Conservation (phyloP, 2,888 invertebrate genomes). For the Empis livida region DNA sequence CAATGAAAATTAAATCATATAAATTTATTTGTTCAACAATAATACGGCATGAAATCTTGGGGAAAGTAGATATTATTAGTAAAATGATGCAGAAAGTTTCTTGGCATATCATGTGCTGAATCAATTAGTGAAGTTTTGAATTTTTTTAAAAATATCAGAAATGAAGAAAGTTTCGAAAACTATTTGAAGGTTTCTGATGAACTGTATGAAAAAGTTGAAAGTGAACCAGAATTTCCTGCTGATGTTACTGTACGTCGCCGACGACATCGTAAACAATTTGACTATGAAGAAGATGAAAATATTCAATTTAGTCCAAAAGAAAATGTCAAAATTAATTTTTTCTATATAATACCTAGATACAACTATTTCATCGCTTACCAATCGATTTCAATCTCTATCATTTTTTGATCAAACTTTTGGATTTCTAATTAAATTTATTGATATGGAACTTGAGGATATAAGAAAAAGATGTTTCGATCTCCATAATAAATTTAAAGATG, state of each 20-base stretch:
- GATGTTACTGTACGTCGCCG: not conserved
- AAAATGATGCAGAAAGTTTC: not conserved
- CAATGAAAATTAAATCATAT: not conserved
- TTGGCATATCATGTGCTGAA: not conserved
- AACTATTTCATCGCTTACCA: not conserved
- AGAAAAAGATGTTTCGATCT: not conserved
- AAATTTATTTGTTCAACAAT: conserved; percentile 1
- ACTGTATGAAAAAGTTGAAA: not conserved
- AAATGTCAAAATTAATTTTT: not conserved
- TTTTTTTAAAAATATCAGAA: not conserved
- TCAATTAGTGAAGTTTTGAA: not conserved
- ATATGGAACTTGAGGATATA: not conserved
- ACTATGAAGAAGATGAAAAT: not conserved
- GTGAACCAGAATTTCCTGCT: not conserved
- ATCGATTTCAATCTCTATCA: not conserved
- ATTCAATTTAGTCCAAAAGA: not conserved
- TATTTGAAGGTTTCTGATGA: not conserved
- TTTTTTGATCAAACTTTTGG: not conserved
- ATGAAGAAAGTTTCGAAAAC: not conserved
- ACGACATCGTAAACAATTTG: not conserved
- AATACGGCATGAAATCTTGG: not conserved
- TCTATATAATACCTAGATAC: not conserved
- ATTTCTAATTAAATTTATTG: not conserved
- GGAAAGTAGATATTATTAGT: not conserved
- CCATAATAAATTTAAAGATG: not conserved